These are phyloP conservation scores for Chaetodon trifascialis DNA, from an alignment of 2,113 vertebrate species.

Conservation along the genomic window DNA sequence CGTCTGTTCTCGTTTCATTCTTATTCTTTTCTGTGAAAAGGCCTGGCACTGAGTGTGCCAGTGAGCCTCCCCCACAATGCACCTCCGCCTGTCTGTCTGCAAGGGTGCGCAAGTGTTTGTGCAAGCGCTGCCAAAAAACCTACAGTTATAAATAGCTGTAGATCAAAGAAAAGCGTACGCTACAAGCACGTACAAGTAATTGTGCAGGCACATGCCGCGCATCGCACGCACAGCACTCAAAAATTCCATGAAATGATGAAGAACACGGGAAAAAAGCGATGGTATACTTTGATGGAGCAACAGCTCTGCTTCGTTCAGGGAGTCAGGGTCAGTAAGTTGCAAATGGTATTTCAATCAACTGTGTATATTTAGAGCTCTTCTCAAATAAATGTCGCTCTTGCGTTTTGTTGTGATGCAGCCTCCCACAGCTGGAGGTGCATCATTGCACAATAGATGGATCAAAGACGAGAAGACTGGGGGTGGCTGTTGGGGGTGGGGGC, in stretches of 20 bases:
- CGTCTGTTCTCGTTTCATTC: slow-evolving; percentile 38
- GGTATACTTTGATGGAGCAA: neutral
- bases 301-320: neutral
- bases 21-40: slow-evolving; percentile 38
- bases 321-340: slow-evolving; percentile 12
- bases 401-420: slow-evolving; percentile 47
- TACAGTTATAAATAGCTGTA: slow-evolving; percentile 70
- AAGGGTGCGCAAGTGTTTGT: slow-evolving; percentile 31
- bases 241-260: neutral
- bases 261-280: neutral
- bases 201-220: slow-evolving; percentile 1
- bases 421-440: slow-evolving; percentile 62
- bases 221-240: slow-evolving; percentile 14
- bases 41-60: slow-evolving; percentile 9
- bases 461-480: slow-evolving; percentile 67
- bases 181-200: slow-evolving; percentile 26
- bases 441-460: slow-evolving; percentile 78
- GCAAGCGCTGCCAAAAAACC: slow-evolving; percentile 46
- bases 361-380: slow-evolving; percentile 16
- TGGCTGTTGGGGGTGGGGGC: slow-evolving; percentile 68
- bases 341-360: slow-evolving; percentile 11
- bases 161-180: slow-evolving; percentile 57
- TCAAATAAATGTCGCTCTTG: slow-evolving; percentile 15
- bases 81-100: slow-evolving; percentile 58
- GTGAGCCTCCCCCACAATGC: slow-evolving; percentile 63